Base-by-base conservation (phyloP, 2,888 invertebrate species). In the Metopia argyrocephala region DNA sequence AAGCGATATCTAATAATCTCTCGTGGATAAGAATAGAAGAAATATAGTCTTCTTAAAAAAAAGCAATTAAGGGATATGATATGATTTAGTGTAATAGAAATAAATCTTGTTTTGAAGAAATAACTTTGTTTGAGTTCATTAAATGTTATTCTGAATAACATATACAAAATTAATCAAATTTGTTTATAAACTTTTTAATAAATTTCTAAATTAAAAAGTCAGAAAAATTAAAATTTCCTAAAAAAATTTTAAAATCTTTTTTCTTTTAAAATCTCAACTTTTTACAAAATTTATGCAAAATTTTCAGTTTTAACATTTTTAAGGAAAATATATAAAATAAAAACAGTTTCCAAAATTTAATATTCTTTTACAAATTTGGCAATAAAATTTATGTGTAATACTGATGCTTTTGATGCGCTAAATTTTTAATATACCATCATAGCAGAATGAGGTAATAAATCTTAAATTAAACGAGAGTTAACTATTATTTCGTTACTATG, bases 361-460 rank as follows among this genome's bases (percentile, higher is more conserved):
- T 9, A 12, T 31, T 38, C 38, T 9, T 38, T 38, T 2, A 9
- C 5, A 7, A 20, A 15, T 48, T 48, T n/a, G 48, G 48, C 48
- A 18, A 48, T 48, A 48, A 48, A 48, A n/a, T 6, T 38, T 6
- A 5, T 48, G 18, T n/a, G 15, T 4, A 6, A 18, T 48, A 7
- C 20, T n/a, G 15, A 48, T 48, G 20, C 9, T 27, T 38, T 45
- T 59, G 6, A 21, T 21, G 7, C 25, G 20, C 9, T 21, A n/a
- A 18, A 64, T 27, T 2, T 2, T 21, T 62, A 4, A 38, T 3
- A 18, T 31, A 31, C 23, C 21, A 20, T 1, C 2, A 15, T 38
- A 46, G 6, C 27, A 70, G 7, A 52, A 74, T 81, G 76, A 76
- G 80, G 80, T 76, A 69, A 64, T 38, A 15, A 38, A 15, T 38